Evolutionary conservation across 1,140 invertebrate species (phyloP), one percentile per base, ranked within the genome.

Genomic region (Lucilia cuprina): DNA sequence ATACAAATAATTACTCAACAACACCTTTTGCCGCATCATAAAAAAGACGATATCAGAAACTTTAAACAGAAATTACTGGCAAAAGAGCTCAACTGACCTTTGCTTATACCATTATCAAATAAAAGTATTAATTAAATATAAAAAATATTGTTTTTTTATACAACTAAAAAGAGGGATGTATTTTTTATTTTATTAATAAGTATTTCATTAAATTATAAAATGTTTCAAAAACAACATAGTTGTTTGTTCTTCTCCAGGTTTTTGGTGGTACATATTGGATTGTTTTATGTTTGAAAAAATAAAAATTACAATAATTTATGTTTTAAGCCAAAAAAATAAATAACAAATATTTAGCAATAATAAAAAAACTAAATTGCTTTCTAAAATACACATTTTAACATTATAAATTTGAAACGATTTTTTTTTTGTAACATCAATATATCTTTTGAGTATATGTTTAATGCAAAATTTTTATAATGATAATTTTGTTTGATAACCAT

Each of bases 331-430:
- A 60, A 60, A 2, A n/a, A 7, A 70, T 21, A 70, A 25, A 55
- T 13, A 55, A 55, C 49, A 17, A 55, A 55, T 2, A 55, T 17
- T 55, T 30, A 55, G 12, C 4, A 19, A 70, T 70, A 70, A 70
- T 30, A 41, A 70, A 21, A 10, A 10, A 21, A 21, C 65, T 25
- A 21, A 7, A 70, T 70, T 70, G 19, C 21, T 19, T 10, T 70
- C 65, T 70, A 70, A 70, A 70, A 34, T 70, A 82, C 30, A 82
- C 21, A 82, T 82, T 82, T 30, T 60, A 41, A 41, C 41, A 41
- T 41, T 80, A 50, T 80, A 25, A 50, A 50, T 14, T 49, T 50
- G 25, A 80, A 80, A 80, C 41, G 49, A 80, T 49, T 21, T 70
- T 49, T 21, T 70, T 2, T 70, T 21, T 55, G 17, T 55, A 55